These are phyloP conservation scores for Idaea straminata DNA, from an alignment of 2,888 invertebrate species.

Conservation along the genomic window DNA sequence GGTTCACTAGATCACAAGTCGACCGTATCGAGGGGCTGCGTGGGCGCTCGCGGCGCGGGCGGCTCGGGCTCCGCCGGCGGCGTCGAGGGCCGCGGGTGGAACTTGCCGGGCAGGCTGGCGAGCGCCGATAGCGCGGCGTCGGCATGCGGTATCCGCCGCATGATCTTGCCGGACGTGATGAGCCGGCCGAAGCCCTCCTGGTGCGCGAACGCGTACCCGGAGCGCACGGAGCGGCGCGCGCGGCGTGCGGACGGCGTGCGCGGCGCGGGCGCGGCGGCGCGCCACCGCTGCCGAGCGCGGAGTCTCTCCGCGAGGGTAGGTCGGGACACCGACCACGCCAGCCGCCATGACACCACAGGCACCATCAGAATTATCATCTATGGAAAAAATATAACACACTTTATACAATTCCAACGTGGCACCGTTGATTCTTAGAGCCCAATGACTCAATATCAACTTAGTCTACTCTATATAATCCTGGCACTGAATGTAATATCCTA, in stretches of 20 bases:
- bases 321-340: constrained; percentile 94
- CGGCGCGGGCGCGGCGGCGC: constrained; percentile 87
- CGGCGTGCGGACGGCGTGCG: constrained; percentile 93
- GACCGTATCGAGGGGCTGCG: constrained; percentile 87
- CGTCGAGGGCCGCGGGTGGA: constrained; percentile 88
- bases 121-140: constrained; percentile 86
- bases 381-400: not conserved
- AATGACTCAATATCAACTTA: no score
- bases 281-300: constrained; percentile 87
- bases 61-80: constrained; percentile 45
- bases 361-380: constrained; percentile 90
- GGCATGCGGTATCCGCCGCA: constrained; percentile 89
- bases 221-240: constrained; percentile 94
- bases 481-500: no score
- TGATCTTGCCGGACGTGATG: constrained; percentile 98
- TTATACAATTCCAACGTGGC: no score
- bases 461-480: no score
- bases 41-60: constrained; percentile 84
- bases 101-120: constrained; percentile 79
- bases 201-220: constrained; percentile 98
- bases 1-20: constrained; percentile 77
- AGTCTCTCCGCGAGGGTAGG: constrained; percentile 96
- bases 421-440: no score
- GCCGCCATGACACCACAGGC: constrained; percentile 96
- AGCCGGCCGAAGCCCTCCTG: constrained; percentile 83